Conservation (phyloP, 1,140 invertebrate genomes). For the Teleopsis dalmanni region DNA sequence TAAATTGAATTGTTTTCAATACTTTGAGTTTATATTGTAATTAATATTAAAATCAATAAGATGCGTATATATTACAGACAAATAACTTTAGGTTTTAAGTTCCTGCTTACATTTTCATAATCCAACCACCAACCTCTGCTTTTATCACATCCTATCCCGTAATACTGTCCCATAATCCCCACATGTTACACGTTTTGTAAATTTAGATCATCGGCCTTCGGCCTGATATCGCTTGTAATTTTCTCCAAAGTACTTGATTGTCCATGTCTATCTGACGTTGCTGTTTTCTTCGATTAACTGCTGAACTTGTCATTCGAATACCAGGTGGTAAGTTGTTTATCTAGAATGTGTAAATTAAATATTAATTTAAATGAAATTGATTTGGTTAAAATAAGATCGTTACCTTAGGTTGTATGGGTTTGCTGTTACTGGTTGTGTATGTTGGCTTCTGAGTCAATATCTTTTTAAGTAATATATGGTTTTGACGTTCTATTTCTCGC, state of each 20-base stretch:
- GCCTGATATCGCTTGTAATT: conserved; percentile 33
- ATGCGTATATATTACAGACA: too few species aligned
- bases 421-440: not conserved
- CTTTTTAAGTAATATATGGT: conserved; percentile 35
- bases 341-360: not conserved
- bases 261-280: conserved; percentile 40
- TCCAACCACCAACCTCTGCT: too few species aligned
- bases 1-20: too few species aligned
- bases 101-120: too few species aligned
- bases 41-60: too few species aligned
- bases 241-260: conserved; percentile 36
- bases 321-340: conserved; percentile 9
- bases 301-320: conserved; percentile 27
- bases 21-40: too few species aligned
- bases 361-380: not conserved
- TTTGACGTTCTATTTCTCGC: conserved; percentile 38
- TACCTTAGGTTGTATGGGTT: not conserved
- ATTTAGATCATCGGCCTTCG: conserved; percentile 12
- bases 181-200: not conserved
- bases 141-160: too few species aligned
- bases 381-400: not conserved
- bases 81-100: too few species aligned
- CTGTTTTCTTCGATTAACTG: conserved; percentile 36
- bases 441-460: conserved; percentile 27
- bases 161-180: too few species aligned